Conservation (phyloP, 2,888 invertebrate species). For the Antitype chi region DNA sequence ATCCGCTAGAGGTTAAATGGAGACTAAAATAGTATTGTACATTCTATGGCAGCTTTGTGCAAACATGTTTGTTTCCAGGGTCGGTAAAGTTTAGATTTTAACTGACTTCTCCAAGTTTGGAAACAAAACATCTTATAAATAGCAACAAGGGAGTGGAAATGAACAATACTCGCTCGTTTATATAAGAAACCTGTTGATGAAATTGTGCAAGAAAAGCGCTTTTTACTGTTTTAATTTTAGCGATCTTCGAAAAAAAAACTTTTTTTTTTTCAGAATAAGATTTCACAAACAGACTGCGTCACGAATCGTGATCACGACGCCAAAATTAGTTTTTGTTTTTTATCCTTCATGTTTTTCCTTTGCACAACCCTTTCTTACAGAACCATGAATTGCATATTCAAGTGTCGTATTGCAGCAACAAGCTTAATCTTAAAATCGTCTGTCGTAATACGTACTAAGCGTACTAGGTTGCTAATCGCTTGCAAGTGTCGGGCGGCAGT, state of each 20-base stretch:
- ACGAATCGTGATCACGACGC: not conserved
- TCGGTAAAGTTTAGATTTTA: slow-evolving; percentile 53
- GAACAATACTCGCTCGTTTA: slow-evolving; percentile 39
- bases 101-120: slow-evolving; percentile 48
- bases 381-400: slow-evolving; percentile 14
- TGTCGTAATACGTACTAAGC: slow-evolving; percentile 41
- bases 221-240: slow-evolving; percentile 32
- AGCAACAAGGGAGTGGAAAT: slow-evolving; percentile 41
- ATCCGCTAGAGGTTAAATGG: slow-evolving; percentile 48
- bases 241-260: not conserved
- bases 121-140: slow-evolving; percentile 47
- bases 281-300: slow-evolving; percentile 7
- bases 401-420: slow-evolving; percentile 15
- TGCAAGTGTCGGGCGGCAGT: slow-evolving; percentile 48
- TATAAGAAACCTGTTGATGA: slow-evolving; percentile 50
- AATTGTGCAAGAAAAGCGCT: slow-evolving; percentile 27
- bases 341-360: not conserved
- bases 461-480: slow-evolving; percentile 58
- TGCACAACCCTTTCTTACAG: not conserved
- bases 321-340: not conserved
- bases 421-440: slow-evolving; percentile 40
- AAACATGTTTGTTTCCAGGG: slow-evolving; percentile 36
- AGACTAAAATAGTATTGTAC: slow-evolving; percentile 47
- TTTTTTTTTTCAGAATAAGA: slow-evolving; percentile 19
- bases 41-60: slow-evolving; percentile 29